Conservation (phyloP, 1,140 invertebrate species). For the Teleogryllus occipitalis region DNA sequence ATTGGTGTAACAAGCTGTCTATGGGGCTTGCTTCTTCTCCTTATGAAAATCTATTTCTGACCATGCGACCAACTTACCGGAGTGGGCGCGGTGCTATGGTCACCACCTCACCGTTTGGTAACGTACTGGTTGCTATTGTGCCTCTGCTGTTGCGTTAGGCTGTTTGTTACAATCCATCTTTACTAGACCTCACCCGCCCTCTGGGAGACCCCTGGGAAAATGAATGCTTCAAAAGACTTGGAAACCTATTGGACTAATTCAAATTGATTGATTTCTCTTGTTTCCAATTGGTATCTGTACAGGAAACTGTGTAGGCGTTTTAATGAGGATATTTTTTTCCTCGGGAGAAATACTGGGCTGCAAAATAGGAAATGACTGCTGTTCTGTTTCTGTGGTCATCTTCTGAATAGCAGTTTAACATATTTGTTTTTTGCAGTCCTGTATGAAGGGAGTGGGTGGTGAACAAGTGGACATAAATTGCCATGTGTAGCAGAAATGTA, state of each 20-base stretch:
- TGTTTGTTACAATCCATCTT: background rate
- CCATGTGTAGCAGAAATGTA: no score
- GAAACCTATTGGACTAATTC: background rate
- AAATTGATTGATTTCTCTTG: no score
- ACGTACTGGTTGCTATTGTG: constrained; percentile 28
- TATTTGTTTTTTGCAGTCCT: no score
- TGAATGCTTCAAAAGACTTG: background rate
- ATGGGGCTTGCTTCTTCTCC: constrained; percentile 63
- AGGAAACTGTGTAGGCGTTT: no score
- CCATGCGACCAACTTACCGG: constrained; percentile 26
- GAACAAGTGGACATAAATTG: no score
- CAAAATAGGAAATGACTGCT: no score
- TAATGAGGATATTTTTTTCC: background rate
- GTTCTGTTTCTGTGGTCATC: no score
- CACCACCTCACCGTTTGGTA: constrained; percentile 29
- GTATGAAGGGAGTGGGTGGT: no score
- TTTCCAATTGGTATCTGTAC: no score
- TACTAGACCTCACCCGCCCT: background rate
- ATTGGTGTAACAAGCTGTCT: constrained; percentile 63
- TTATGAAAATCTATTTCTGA: constrained; percentile 64
- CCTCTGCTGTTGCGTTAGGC: constrained; percentile 8
- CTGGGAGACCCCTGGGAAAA: background rate
- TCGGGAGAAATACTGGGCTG: background rate
- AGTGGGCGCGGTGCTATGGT: constrained; percentile 30
- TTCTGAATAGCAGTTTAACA: no score